A percentile compares a stretch with the other conserved stretches of the same genome.
phyloP scores from a whole-genome alignment of 35 echinoderm and acorn worm genomes.

The Heliocidaris tuberculata region DNA sequence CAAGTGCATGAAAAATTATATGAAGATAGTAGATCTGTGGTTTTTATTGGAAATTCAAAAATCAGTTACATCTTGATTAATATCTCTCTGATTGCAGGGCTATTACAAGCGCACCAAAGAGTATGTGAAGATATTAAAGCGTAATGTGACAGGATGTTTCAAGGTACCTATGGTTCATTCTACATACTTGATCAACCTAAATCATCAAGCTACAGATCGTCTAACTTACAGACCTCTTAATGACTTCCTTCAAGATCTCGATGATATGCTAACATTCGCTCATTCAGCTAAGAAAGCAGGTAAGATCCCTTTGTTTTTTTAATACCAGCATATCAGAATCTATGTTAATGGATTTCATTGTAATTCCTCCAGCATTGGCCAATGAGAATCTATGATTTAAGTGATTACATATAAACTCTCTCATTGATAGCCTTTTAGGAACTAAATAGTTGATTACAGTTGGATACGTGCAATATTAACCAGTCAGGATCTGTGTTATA shows the following conservation, averaged over 20 bases:
- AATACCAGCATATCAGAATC: too few relatives aligned
- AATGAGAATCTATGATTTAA: too few relatives aligned
- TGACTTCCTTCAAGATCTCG: conserved; percentile 61
- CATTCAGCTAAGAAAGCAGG: conserved; percentile 81
- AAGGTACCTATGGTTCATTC: conserved; percentile 97
- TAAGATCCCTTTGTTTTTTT: conserved; percentile 6
- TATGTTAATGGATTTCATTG: background rate
- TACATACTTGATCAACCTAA: conserved; percentile 79
- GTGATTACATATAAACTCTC: too few relatives aligned
- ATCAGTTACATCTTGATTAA: conserved; percentile 12
- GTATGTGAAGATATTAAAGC: conserved; percentile 73
- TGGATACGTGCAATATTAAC: too few relatives aligned
- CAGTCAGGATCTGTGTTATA: background rate
- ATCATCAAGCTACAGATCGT: conserved; percentile 54
- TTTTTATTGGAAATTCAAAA: background rate
- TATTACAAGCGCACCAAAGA: conserved; percentile 85
- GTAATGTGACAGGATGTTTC: conserved; percentile 71
- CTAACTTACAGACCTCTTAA: conserved; percentile 63
- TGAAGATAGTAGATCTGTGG: too few relatives aligned
- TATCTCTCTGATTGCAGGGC: conserved; percentile 62
- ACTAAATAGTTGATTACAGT: too few relatives aligned
- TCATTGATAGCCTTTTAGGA: too few relatives aligned
- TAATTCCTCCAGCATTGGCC: too few relatives aligned
- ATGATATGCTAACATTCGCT: conserved; percentile 91
- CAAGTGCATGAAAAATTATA: too few relatives aligned